phyloP scores from a whole-genome alignment of 2,888 invertebrate species.

The Zelleria hepariella region DNA sequence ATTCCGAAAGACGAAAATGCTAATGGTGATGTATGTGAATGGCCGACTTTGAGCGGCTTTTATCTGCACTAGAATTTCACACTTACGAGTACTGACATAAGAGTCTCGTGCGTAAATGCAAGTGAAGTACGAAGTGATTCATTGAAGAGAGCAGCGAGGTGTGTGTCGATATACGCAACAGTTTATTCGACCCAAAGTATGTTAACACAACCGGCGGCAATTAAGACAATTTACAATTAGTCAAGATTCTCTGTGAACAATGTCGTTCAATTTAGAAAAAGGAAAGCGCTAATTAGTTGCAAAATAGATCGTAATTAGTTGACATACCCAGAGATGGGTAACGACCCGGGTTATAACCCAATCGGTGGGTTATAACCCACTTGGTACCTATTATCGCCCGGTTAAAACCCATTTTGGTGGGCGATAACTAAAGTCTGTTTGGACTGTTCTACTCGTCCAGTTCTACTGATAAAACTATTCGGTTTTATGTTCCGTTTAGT shows the following conservation, averaged over 20 bases:
- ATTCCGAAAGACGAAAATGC: background rate
- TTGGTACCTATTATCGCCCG: no score
- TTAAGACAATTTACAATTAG: background rate
- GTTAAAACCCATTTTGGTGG: no score
- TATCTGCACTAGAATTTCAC: background rate
- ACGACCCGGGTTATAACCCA: no score
- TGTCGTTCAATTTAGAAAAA: background rate
- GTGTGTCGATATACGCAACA: background rate
- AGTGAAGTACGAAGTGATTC: background rate
- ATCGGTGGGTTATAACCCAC: no score
- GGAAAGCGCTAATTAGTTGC: background rate
- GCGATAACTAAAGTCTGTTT: no score
- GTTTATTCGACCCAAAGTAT: background rate
- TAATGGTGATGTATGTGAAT: constrained; percentile 20
- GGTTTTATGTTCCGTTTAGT: no score
- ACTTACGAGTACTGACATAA: background rate
- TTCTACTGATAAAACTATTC: no score
- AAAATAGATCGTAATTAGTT: background rate
- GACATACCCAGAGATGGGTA: no score
- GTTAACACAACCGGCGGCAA: background rate
- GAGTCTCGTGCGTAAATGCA: background rate
- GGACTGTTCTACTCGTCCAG: no score
- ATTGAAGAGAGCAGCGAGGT: background rate
- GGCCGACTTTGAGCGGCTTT: constrained; percentile 23
- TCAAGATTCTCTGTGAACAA: background rate